Evolutionary conservation across 2,113 vertebrate species (phyloP).

Genomic region (Puma concolor): DNA sequence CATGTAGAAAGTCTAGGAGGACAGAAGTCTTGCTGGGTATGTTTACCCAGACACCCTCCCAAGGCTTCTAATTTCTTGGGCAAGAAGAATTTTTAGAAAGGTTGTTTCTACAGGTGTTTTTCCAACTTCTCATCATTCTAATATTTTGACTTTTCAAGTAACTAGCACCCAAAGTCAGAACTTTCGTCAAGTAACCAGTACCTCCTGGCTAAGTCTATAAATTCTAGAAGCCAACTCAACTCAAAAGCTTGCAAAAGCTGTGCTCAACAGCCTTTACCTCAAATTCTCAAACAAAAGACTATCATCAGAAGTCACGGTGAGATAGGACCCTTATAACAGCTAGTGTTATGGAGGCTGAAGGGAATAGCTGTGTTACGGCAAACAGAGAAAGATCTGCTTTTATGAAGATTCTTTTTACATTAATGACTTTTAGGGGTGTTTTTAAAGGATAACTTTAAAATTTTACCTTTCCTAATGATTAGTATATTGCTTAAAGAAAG

Average conservation of each 20-base stretch:
- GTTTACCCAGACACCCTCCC: slow-evolving; percentile 10
- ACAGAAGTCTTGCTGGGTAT: slow-evolving; percentile 29
- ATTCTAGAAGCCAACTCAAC: background rate
- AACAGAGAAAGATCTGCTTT: background rate
- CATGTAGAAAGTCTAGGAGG: background rate
- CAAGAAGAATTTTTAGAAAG: slow-evolving; percentile 57
- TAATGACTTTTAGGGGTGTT: background rate
- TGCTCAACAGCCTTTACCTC: background rate
- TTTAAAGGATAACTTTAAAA: background rate
- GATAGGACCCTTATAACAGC: background rate
- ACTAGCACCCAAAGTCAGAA: background rate
- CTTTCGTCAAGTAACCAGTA: background rate
- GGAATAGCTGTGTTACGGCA: background rate
- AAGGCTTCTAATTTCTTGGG: slow-evolving; percentile 29
- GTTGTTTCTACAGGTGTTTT: slow-evolving; percentile 5
- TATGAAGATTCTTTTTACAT: background rate
- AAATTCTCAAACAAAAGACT: background rate
- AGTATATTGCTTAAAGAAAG: background rate
- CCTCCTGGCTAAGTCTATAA: background rate
- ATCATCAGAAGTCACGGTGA: background rate
- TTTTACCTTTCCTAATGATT: background rate
- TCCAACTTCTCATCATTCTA: background rate
- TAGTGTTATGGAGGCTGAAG: background rate
- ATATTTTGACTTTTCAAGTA: background rate
- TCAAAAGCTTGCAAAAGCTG: background rate